phyloP scores from a whole-genome alignment of 2,113 vertebrate genomes.

The Odontophorus gujanensis region DNA sequence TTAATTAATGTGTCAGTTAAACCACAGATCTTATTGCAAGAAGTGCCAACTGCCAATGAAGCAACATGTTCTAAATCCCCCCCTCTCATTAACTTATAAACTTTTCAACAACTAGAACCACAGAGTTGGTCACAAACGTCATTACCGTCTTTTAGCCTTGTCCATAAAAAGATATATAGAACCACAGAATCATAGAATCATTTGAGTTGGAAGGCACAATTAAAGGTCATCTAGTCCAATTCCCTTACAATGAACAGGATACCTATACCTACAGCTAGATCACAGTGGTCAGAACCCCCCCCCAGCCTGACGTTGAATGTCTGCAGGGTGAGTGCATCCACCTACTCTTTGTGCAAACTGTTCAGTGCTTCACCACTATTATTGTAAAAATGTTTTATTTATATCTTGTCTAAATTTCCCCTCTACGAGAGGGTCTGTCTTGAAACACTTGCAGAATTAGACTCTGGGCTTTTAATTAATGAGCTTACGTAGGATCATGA shows the following conservation, averaged over 20 bases:
- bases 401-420: too few species aligned
- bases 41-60: background rate
- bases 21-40: background rate
- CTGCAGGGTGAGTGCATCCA: too few species aligned
- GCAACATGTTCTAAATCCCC: background rate
- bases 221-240: too few species aligned
- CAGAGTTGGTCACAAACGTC: background rate
- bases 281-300: too few species aligned
- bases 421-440: background rate
- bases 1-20: background rate
- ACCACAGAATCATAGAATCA: too few species aligned
- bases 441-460: background rate
- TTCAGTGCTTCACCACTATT: too few species aligned
- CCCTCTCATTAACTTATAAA: background rate
- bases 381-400: too few species aligned
- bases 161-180: background rate
- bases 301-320: too few species aligned
- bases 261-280: too few species aligned
- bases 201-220: too few species aligned
- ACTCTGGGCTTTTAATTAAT: background rate
- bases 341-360: too few species aligned
- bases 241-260: too few species aligned
- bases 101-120: background rate
- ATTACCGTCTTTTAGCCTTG: background rate
- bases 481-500: background rate